These are phyloP conservation scores for Rhizomys pruinosus DNA, from an alignment of 2,113 vertebrate species.

Conservation along the genomic window DNA sequence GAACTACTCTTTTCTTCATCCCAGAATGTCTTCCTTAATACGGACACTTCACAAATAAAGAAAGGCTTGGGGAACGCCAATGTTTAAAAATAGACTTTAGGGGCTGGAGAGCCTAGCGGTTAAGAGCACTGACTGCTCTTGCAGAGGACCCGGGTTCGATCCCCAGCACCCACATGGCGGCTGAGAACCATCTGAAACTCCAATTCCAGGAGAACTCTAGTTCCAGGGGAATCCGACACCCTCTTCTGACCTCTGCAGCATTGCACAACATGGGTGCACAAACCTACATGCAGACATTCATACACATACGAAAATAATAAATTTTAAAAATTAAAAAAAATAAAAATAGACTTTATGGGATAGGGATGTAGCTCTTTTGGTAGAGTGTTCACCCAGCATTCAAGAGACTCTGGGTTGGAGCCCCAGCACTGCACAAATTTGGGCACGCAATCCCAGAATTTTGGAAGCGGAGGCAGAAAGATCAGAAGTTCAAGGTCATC, in stretches of 20 bases:
- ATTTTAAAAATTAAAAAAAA: too few species aligned
- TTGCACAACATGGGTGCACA: too few species aligned
- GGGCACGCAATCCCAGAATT: not conserved
- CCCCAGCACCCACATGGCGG: too few species aligned
- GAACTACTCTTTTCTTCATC: not conserved
- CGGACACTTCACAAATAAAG: not conserved
- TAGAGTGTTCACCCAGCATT: not conserved
- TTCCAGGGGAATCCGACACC: too few species aligned
- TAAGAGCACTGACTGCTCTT: too few species aligned
- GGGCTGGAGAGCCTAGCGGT: too few species aligned
- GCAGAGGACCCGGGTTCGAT: too few species aligned
- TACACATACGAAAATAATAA: too few species aligned
- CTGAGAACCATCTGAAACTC: too few species aligned
- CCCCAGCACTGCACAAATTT: not conserved
- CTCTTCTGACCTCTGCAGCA: too few species aligned
- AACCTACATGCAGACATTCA: too few species aligned
- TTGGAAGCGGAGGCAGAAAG: not conserved
- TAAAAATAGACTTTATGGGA: not conserved
- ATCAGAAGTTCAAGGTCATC: not conserved
- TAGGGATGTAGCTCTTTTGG: not conserved
- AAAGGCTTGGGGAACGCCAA: not conserved
- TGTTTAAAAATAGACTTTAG: not conserved
- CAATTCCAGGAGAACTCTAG: too few species aligned
- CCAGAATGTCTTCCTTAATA: not conserved
- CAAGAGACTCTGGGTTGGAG: not conserved